Base-by-base conservation (phyloP, 2,888 invertebrate genomes). In the Arctia plantaginis region DNA sequence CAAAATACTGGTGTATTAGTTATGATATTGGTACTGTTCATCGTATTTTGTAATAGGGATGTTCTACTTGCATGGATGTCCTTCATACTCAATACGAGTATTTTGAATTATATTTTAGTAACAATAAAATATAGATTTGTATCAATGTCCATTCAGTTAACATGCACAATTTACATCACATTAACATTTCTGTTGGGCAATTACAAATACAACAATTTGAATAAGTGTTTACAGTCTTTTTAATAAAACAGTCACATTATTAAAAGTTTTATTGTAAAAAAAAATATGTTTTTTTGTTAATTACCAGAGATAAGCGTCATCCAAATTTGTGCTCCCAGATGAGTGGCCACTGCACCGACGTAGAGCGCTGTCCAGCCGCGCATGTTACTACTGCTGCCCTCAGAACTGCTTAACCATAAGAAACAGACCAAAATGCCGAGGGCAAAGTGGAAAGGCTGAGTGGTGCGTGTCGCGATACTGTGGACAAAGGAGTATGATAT, bases 261-360 rank as follows among this genome's bases (percentile, higher is more conserved):
- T 35, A n/a, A 59, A 18, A 39, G 10, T 65, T 51, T n/a, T 7
- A 51, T 51, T 51, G 18, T 51, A 10, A n/a, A 39, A 20, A 13
- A 10, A 39, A 0, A 27, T 27, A 7, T 35, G 35, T 35, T 30
- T 62, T 59, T 39, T 23, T 13, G 33, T 18, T 69, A 86, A 93
- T 94, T 91, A 98, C 98, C 98, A 88, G 98, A 98, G 55, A 99
- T 96, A 88, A 99, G 98, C 20, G 98, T 98, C 98, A 99, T 99
- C 99, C 99, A 99, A 82, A 98, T 97, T 94, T 99, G 98, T 33
- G 98, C 96, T 51, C 99, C 99, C 84, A 98, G 97, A 91, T 98
- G 98, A 74, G 97, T 97, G 79, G 98, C 97, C 84, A 98, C 98
- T 15, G 98, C 97, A 0, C 97, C 97, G 51, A 99, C 95, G 91